phyloP scores from a whole-genome alignment of 2,797 vertebrate species.

The Lepus townsendii region DNA sequence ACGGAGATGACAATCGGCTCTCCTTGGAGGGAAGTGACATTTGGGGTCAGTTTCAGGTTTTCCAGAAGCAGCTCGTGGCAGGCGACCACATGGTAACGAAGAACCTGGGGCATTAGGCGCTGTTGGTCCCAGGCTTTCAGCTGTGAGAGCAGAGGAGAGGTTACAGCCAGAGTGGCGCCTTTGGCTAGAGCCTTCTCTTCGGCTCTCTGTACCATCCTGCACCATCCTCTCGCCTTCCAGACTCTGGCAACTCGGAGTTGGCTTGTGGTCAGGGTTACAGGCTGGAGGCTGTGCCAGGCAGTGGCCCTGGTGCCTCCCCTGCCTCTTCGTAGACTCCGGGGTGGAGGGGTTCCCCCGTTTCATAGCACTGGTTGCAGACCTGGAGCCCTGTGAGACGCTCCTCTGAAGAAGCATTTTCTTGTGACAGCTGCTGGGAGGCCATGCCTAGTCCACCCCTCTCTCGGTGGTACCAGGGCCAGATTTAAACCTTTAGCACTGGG shows the following conservation, averaged over 20 bases:
- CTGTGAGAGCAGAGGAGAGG: constrained; percentile 81
- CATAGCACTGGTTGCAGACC: not conserved
- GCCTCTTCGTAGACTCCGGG: not conserved
- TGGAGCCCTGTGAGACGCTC: not conserved
- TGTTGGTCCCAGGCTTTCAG: constrained; percentile 85
- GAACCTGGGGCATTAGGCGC: constrained; percentile 87
- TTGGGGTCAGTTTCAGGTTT: constrained; percentile 89
- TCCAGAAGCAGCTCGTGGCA: constrained; percentile 91
- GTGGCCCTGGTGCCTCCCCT: not conserved
- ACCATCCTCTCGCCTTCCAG: accelerated
- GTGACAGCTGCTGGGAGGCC: not conserved
- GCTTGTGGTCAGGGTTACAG: not conserved
- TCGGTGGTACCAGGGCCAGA: not conserved
- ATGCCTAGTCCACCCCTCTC: accelerated
- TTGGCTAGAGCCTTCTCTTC: not conserved
- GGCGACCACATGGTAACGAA: constrained; percentile 94
- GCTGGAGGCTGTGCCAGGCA: not conserved
- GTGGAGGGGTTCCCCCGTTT: not conserved
- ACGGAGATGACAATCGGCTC: constrained; percentile 89
- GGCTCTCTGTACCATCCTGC: not conserved
- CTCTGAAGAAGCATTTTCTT: not conserved
- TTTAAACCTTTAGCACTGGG: not conserved
- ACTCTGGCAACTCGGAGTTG: not conserved
- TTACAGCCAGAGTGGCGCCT: not conserved
- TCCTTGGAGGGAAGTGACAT: constrained; percentile 93